Conservation (phyloP, 2,888 invertebrate species). For the Microchrysa polita region DNA sequence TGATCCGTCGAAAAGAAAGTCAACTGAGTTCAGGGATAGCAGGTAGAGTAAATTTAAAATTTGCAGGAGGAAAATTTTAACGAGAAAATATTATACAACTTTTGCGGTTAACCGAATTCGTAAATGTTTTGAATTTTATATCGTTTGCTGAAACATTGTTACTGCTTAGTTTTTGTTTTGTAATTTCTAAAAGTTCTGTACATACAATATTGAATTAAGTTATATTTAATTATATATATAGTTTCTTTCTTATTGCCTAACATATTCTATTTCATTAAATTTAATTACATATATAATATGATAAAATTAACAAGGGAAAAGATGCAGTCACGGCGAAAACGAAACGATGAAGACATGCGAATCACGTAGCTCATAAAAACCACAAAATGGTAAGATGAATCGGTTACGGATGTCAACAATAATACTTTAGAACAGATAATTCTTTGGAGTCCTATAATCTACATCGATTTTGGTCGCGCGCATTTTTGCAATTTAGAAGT, state of each 20-base stretch:
- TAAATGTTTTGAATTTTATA: background rate
- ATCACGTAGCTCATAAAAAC: slow-evolving; percentile 17
- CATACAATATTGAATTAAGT: slow-evolving; percentile 46
- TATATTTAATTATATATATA: slow-evolving; percentile 43
- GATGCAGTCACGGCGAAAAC: slow-evolving; percentile 41
- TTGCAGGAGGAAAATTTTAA: background rate
- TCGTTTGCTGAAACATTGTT: slow-evolving; percentile 11
- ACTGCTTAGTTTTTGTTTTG: slow-evolving; percentile 37
- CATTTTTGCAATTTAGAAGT: slow-evolving; percentile 4
- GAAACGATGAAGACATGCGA: slow-evolving; percentile 24
- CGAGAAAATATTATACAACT: slow-evolving; percentile 4
- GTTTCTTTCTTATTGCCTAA: slow-evolving; percentile 43
- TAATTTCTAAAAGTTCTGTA: slow-evolving; percentile 45
- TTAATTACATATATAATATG: slow-evolving; percentile 44
- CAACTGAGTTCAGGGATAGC: background rate
- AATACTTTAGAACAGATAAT: slow-evolving; percentile 34
- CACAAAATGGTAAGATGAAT: slow-evolving; percentile 10
- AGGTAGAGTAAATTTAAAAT: background rate
- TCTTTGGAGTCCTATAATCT: slow-evolving; percentile 40
- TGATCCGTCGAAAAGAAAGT: background rate
- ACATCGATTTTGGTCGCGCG: slow-evolving; percentile 35
- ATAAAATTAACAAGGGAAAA: slow-evolving; percentile 43
- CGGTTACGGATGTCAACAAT: slow-evolving; percentile 32
- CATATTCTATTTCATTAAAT: slow-evolving; percentile 42
- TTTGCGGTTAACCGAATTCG: slow-evolving; percentile 22